Conservation (phyloP, 2,888 invertebrate genomes). For the Hecatera dysodea region DNA sequence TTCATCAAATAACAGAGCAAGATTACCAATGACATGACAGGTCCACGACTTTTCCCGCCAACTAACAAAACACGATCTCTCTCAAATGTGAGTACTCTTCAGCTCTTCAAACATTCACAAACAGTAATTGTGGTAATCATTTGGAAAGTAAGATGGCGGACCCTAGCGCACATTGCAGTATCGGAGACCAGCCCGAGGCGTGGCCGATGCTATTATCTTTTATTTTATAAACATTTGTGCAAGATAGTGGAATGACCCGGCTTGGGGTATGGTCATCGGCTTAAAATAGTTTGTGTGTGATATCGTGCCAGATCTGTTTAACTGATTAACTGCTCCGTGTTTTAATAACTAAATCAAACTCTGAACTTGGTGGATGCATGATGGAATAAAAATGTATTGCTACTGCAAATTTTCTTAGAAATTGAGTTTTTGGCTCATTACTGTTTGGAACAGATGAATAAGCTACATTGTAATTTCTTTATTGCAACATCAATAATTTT, state of each 20-base stretch:
- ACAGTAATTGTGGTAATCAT: conserved; percentile 58
- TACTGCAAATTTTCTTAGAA: no score
- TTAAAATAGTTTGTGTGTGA: conserved; percentile 28
- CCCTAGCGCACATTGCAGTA: conserved; percentile 18
- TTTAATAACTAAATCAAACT: neutral
- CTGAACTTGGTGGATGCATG: neutral
- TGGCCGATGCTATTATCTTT: conserved; percentile 28
- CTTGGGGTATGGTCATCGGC: conserved; percentile 28
- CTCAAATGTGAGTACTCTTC: conserved; percentile 22
- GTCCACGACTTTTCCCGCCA: neutral
- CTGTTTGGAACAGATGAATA: no score
- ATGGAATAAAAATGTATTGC: neutral
- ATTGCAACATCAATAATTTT: no score
- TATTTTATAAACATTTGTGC: conserved; percentile 48
- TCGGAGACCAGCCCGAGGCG: conserved; percentile 27
- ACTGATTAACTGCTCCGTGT: neutral
- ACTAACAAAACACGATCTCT: conserved; percentile 32
- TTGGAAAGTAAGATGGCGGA: conserved; percentile 58
- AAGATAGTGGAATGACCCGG: conserved; percentile 28
- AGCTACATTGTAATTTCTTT: no score
- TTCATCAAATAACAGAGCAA: neutral
- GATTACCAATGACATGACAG: neutral
- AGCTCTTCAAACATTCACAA: conserved; percentile 37
- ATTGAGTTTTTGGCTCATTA: no score
- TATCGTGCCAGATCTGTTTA: neutral